Percentiles rank a stretch among this genome's conserved stretches.
Evolutionary conservation across 2,797 vertebrate genomes (phyloP).

Genomic region (Phrynocephalus vlangalii): DNA sequence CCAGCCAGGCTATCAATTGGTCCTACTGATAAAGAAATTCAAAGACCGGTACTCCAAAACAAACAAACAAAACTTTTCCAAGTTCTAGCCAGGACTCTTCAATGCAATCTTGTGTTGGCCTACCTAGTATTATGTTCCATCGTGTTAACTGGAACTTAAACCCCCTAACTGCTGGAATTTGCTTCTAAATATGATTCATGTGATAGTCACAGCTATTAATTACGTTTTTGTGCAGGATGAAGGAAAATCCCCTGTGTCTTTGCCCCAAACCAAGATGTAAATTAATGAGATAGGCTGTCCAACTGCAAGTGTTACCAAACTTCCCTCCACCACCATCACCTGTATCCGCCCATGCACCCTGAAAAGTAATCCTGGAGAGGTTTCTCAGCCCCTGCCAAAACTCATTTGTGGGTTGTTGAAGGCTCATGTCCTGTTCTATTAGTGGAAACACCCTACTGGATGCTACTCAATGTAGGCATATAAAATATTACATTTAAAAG

Average conservation of each 20-base stretch:
- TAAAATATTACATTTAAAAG: background rate
- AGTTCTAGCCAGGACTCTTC: background rate
- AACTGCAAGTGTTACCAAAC: background rate
- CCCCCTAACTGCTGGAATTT: background rate
- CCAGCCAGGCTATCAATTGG: too few species aligned
- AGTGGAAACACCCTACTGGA: background rate
- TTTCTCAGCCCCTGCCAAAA: background rate
- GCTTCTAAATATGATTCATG: background rate
- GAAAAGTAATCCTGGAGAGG: background rate
- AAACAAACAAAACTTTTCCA: background rate
- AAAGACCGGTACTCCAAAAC: too few species aligned
- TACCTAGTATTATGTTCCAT: background rate
- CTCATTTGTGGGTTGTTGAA: too few species aligned
- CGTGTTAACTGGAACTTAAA: background rate
- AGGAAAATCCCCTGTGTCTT: background rate
- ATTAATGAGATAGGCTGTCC: background rate
- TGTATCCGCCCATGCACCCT: background rate
- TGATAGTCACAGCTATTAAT: background rate
- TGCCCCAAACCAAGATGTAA: background rate
- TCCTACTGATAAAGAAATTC: too few species aligned
- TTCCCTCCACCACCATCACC: too few species aligned
- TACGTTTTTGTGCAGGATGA: background rate
- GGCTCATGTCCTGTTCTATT: too few species aligned
- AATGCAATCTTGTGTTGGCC: background rate
- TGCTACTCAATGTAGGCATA: background rate